Conservation (phyloP, 2,888 invertebrate species). For the Creontiades dilutus region DNA sequence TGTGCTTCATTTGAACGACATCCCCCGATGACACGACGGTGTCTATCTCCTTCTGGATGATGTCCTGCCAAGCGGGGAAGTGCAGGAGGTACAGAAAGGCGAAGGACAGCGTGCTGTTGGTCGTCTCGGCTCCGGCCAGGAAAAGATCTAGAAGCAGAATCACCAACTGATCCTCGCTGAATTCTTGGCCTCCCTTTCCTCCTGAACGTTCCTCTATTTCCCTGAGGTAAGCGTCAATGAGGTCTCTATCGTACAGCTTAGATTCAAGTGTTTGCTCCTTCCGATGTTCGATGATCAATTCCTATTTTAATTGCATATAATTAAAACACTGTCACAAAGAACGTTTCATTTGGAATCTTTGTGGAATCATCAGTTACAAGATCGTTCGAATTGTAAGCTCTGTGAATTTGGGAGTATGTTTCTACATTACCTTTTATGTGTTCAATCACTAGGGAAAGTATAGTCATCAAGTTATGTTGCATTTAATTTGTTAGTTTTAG, state of each 20-base stretch:
- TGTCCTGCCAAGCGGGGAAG: slow-evolving; percentile 73
- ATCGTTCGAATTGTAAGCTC: no score
- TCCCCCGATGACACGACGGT: slow-evolving; percentile 66
- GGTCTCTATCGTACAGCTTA: slow-evolving; percentile 79
- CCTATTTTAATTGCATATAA: slow-evolving; percentile 73
- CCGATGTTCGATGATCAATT: slow-evolving; percentile 76
- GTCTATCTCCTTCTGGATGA: slow-evolving; percentile 74
- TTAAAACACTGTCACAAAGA: no score
- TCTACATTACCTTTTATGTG: no score
- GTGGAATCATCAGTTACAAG: no score
- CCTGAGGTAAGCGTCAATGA: slow-evolving; percentile 84
- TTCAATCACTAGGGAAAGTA: no score
- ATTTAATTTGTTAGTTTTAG: no score
- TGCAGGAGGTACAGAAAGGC: slow-evolving; percentile 74
- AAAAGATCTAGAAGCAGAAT: slow-evolving; percentile 73
- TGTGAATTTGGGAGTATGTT: no score
- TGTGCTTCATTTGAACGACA: slow-evolving; percentile 67
- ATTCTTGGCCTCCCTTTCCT: slow-evolving; percentile 77
- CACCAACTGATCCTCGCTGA: slow-evolving; percentile 77
- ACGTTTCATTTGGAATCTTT: no score
- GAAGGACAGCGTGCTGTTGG: slow-evolving; percentile 72
- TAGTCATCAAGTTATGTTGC: no score
- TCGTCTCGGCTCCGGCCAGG: slow-evolving; percentile 75
- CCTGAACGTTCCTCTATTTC: slow-evolving; percentile 80
- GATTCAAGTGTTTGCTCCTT: slow-evolving; percentile 58